Evolutionary conservation across 2,113 vertebrate species (phyloP).

Genomic region (rat (Rattus norvegicus)): GRCr8 NC_086022.1:43784001-43784500

Average conservation of each 20-base stretch:
- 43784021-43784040: neutral
- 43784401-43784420: slow-evolving; percentile 18
- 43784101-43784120: neutral
- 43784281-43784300: neutral
- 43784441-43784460: neutral
- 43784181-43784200: neutral
- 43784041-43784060: neutral
- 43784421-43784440: slow-evolving; percentile 13
- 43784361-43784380: neutral
- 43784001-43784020: neutral
- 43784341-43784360: neutral
- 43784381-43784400: neutral
- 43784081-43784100: neutral
- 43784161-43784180: neutral
- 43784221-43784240: too few species aligned
- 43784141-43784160: neutral
- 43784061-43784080: neutral
- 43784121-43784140: neutral
- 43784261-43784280: neutral
- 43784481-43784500: neutral
- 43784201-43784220: neutral
- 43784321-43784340: too few species aligned
- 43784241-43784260: neutral
- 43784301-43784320: neutral
- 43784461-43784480: neutral